phyloP scores from a whole-genome alignment of 2,888 invertebrate species.

The Strigamia transsilvanica region DNA sequence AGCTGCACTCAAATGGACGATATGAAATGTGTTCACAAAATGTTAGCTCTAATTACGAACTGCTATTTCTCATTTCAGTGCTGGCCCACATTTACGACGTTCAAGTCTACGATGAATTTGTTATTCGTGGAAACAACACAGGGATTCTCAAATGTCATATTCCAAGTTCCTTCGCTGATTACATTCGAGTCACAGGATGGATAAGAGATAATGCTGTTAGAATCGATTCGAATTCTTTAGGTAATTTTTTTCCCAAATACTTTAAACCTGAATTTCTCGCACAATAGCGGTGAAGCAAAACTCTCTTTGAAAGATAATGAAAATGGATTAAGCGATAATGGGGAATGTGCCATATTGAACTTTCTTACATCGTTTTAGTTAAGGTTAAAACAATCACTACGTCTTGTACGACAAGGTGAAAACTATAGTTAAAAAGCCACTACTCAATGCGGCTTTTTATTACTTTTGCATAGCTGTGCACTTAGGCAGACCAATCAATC shows the following conservation, averaged over 20 bases:
- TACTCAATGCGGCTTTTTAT: neutral
- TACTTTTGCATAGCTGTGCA: neutral
- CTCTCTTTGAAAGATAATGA: neutral
- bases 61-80: conserved; percentile 27
- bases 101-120: conserved; percentile 50
- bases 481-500: conserved; percentile 16
- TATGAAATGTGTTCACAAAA: neutral
- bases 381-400: no score
- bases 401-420: neutral
- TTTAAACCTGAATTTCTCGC: neutral
- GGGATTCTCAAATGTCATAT: conserved; percentile 51
- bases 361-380: no score
- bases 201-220: conserved; percentile 43
- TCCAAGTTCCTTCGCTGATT: conserved; percentile 43
- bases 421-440: neutral
- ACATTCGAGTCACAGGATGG: conserved; percentile 42
- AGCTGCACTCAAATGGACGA: neutral
- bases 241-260: neutral
- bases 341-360: no score
- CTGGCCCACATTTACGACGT: conserved; percentile 44
- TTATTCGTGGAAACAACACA: conserved; percentile 48
- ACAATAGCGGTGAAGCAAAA: neutral
- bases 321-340: neutral
- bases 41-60: neutral
- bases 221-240: conserved; percentile 23